Evolutionary conservation across 2,888 invertebrate genomes (phyloP).

Genomic region (Ligdia adustata): DNA sequence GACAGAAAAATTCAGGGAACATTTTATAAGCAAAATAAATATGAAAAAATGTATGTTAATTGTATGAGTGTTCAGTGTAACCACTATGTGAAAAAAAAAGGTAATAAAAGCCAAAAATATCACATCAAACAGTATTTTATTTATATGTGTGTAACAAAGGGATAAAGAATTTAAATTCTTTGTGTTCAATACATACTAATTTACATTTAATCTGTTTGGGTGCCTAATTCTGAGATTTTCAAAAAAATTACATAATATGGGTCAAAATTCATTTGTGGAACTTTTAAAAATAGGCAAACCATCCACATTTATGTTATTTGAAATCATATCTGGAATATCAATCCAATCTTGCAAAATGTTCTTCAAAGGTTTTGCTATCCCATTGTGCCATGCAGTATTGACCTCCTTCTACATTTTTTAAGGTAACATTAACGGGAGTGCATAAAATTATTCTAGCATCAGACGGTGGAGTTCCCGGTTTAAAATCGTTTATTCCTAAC

Average conservation of each 20-base stretch:
- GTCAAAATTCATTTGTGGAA: conserved; percentile 34
- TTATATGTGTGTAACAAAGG: too few species aligned
- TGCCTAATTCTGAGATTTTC: conserved; percentile 20
- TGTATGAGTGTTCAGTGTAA: too few species aligned
- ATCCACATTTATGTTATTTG: conserved; percentile 31
- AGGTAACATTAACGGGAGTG: not conserved
- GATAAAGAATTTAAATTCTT: too few species aligned
- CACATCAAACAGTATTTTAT: too few species aligned
- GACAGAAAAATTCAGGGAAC: too few species aligned
- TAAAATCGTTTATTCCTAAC: not conserved
- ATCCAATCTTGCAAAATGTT: too few species aligned
- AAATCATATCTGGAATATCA: not conserved
- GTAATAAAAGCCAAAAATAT: too few species aligned
- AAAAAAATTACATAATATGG: conserved; percentile 27
- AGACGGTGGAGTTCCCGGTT: not conserved
- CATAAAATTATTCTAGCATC: not conserved
- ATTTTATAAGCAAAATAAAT: too few species aligned
- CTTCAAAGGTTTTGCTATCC: not conserved
- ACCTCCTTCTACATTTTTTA: not conserved
- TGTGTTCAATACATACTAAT: too few species aligned
- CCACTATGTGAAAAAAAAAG: too few species aligned
- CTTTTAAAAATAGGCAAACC: conserved; percentile 35
- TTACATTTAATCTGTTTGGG: conserved; percentile 21
- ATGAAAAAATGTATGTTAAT: too few species aligned
- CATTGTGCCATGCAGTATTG: not conserved